Conservation (phyloP, 2,113 vertebrate genomes). For the Cathartes aura region DNA sequence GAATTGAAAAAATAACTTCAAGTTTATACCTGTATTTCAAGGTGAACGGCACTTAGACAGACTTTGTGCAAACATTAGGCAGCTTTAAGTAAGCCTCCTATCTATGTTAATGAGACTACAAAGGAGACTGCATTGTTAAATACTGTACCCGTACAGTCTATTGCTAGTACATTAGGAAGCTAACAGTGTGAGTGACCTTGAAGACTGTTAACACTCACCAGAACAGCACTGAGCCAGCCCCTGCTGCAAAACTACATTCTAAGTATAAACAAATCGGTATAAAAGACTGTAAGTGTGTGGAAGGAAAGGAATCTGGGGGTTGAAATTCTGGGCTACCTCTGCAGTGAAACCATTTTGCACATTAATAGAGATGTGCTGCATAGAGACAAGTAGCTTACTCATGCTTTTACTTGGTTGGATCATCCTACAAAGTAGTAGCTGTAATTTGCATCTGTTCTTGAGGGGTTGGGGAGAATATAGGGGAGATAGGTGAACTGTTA, state of each 20-base stretch:
- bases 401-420: background rate
- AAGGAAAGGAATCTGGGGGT: background rate
- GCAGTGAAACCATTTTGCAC: background rate
- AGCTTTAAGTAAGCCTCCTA: background rate
- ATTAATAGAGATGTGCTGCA: background rate
- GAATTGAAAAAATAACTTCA: background rate
- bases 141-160: background rate
- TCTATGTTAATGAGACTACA: background rate
- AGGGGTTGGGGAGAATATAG: background rate
- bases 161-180: background rate
- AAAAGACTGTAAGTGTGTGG: background rate
- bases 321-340: background rate
- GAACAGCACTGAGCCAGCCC: background rate
- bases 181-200: background rate
- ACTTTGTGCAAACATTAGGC: background rate
- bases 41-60: background rate
- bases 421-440: background rate
- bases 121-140: background rate
- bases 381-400: background rate
- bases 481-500: background rate
- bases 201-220: background rate
- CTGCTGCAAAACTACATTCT: background rate
- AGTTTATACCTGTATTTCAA: background rate
- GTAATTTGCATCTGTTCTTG: background rate
- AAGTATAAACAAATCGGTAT: background rate